A percentile compares a stretch with the other conserved stretches of the same genome.
Evolutionary conservation across 2,113 vertebrate species (phyloP).

Genomic region (Tenebrosternarchus preto): DNA sequence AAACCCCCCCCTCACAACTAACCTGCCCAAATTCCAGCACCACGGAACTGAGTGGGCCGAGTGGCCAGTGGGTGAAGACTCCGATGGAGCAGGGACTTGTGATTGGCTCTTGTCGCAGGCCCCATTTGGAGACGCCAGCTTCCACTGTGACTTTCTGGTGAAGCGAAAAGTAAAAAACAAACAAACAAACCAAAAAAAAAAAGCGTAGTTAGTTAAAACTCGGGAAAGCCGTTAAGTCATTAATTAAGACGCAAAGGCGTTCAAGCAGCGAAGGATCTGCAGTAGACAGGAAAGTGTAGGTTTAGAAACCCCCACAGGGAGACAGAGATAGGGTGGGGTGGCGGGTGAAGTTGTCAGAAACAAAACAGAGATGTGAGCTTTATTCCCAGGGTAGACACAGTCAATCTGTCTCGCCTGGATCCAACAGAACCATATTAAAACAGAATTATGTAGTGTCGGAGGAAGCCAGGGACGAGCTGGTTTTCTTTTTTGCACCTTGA

Average conservation of each 20-base stretch:
- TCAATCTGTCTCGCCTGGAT: constrained; percentile 46
- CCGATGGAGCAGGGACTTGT: not conserved
- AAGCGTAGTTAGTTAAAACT: constrained; percentile 49
- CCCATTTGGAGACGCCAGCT: too few relatives aligned
- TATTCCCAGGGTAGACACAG: constrained; percentile 40
- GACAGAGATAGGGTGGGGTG: constrained; percentile 2
- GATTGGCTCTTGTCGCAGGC: too few relatives aligned
- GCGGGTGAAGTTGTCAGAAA: constrained; percentile 16
- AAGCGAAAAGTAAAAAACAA: not conserved
- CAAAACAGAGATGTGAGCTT: constrained; percentile 50
- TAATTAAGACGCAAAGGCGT: constrained; percentile 64
- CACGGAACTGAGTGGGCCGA: too few relatives aligned
- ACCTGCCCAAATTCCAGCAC: constrained; percentile 61
- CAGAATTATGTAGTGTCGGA: constrained; percentile 45
- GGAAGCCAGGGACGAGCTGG: constrained; percentile 47
- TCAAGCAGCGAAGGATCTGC: constrained; percentile 55
- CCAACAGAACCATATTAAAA: constrained; percentile 57
- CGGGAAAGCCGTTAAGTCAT: constrained; percentile 62
- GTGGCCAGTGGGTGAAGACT: not conserved
- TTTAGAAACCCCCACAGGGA: constrained; percentile 44
- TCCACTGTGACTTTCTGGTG: too few relatives aligned
- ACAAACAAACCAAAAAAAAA: constrained; percentile 59
- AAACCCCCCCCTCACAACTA: constrained; percentile 67
- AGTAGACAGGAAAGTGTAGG: constrained; percentile 42
- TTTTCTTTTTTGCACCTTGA: constrained; percentile 13